Evolutionary conservation across 2,113 vertebrate species (phyloP).

Genomic region (Elgaria multicarinata): DNA sequence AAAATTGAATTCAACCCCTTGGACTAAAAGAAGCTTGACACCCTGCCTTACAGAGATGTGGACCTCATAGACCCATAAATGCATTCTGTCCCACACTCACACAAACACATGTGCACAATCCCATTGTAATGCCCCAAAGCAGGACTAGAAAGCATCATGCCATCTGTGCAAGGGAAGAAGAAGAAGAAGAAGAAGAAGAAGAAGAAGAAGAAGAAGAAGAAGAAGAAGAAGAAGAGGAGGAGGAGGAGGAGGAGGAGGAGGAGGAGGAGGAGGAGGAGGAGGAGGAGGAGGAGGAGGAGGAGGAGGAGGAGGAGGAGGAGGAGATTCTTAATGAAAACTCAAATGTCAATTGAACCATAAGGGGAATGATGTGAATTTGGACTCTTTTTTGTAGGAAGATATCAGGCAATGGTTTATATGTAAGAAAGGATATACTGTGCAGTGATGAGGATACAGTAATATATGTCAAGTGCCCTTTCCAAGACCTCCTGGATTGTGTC

Average conservation of each 20-base stretch:
- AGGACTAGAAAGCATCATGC: not conserved
- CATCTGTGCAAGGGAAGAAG: not conserved
- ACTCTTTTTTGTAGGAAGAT: not conserved
- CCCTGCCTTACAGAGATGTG: not conserved
- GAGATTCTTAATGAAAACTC: slow-evolving; percentile 32
- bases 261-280: too few species aligned
- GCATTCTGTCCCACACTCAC: too few species aligned
- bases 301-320: not conserved
- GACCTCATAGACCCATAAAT: not conserved
- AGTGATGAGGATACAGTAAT: slow-evolving; percentile 29
- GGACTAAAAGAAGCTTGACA: too few species aligned
- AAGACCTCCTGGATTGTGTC: slow-evolving; percentile 42
- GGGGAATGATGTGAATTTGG: not conserved
- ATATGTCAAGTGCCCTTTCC: slow-evolving; percentile 41
- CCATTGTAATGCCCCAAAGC: not conserved
- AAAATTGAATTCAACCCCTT: too few species aligned
- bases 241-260: too few species aligned
- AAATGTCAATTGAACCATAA: not conserved
- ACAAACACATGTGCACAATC: not conserved
- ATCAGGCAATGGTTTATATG: not conserved
- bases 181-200: too few species aligned
- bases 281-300: too few species aligned
- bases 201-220: too few species aligned
- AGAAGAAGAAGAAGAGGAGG: too few species aligned
- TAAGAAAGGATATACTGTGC: slow-evolving; percentile 12